Conservation (phyloP, 2,888 invertebrate genomes). For the Nymphalis polychloros region DNA sequence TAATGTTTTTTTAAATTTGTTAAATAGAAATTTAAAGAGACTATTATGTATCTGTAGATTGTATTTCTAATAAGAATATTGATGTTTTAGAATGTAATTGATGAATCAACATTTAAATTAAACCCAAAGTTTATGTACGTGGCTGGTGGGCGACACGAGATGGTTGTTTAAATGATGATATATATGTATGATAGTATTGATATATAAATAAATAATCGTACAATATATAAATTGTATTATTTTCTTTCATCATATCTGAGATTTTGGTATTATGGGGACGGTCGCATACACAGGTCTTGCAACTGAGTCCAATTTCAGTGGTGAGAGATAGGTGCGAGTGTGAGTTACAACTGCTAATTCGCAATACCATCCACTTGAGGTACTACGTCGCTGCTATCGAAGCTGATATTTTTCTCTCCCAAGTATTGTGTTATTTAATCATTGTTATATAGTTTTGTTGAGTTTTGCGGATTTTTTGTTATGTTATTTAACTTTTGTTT, state of each 20-base stretch:
- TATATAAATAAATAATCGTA: constrained; percentile 71
- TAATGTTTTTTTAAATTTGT: constrained; percentile 35
- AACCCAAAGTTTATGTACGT: constrained; percentile 47
- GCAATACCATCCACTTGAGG: too few relatives aligned
- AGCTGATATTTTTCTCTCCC: too few relatives aligned
- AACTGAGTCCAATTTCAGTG: too few relatives aligned
- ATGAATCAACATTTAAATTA: constrained; percentile 41
- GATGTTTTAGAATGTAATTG: constrained; percentile 54
- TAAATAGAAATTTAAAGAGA: constrained; percentile 65
- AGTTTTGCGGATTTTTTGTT: too few relatives aligned
- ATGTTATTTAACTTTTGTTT: too few relatives aligned
- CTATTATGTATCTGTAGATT: constrained; percentile 60
- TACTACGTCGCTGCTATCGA: too few relatives aligned
- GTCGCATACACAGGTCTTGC: too few relatives aligned
- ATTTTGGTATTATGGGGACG: background rate
- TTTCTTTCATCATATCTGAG: background rate
- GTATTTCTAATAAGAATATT: constrained; percentile 53
- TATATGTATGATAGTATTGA: constrained; percentile 43
- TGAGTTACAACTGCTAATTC: too few relatives aligned
- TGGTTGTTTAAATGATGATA: constrained; percentile 39
- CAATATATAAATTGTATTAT: constrained; percentile 32
- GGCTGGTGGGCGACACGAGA: constrained; percentile 3
- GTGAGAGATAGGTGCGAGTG: too few relatives aligned
- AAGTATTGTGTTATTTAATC: too few relatives aligned
- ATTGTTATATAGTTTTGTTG: too few relatives aligned